Percentiles rank a stretch among this genome's conserved stretches.
These are phyloP conservation scores for Eurystomus gularis DNA, from an alignment of 2,113 vertebrate genomes.

Conservation along the genomic window DNA sequence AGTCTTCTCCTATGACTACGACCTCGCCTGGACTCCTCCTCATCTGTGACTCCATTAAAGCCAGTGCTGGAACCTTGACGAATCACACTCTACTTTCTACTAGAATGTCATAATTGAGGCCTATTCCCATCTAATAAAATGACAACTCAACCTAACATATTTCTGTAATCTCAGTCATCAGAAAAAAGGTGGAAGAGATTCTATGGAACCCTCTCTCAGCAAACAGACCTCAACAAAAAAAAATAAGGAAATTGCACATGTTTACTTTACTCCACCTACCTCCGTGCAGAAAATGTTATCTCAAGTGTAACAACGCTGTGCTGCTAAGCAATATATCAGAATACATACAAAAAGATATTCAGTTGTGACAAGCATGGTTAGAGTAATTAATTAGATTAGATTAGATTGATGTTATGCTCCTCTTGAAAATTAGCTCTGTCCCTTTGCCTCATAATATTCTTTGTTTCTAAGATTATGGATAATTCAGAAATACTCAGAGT, in stretches of 20 bases:
- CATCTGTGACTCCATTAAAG: background rate
- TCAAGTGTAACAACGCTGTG: background rate
- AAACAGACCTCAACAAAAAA: background rate
- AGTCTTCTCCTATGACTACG: fast-evolving
- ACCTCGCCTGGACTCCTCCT: background rate
- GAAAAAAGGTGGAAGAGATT: background rate
- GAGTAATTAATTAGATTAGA: background rate
- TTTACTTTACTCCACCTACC: background rate
- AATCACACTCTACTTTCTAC: background rate
- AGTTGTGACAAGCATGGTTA: background rate
- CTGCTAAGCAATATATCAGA: background rate
- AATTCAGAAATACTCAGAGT: background rate
- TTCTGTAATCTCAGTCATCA: background rate
- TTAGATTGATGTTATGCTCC: background rate
- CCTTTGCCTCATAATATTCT: background rate
- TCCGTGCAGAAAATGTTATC: background rate
- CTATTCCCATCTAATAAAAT: background rate
- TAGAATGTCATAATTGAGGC: background rate
- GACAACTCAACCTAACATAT: background rate
- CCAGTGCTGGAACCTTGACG: background rate
- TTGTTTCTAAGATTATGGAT: background rate
- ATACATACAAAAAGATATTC: background rate
- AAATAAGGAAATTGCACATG: background rate
- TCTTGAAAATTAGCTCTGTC: background rate
- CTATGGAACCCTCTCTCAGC: background rate